These are phyloP conservation scores for Cinara cedri DNA, from an alignment of 2,888 invertebrate genomes.

Conservation along the genomic window DNA sequence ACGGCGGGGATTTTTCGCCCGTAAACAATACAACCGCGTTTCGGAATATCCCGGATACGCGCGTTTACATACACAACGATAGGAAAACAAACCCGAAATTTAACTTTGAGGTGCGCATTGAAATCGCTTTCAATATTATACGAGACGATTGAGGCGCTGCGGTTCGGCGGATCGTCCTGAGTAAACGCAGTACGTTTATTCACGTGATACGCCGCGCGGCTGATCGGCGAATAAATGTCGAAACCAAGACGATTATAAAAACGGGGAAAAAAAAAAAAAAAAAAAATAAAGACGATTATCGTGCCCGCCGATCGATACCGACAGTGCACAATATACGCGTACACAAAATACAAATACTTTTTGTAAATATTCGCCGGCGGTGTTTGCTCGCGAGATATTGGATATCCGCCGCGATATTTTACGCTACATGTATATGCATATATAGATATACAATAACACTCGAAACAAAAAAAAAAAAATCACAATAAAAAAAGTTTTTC, in stretches of 20 bases:
- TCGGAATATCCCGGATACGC: too few relatives aligned
- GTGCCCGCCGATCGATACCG: too few relatives aligned
- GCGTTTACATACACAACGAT: background rate
- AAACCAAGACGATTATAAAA: background rate
- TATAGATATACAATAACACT: background rate
- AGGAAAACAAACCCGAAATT: background rate
- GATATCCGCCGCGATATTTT: background rate
- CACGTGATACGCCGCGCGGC: background rate
- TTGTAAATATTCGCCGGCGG: conserved; percentile 27
- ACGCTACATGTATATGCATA: background rate
- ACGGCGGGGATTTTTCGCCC: too few relatives aligned
- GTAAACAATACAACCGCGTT: too few relatives aligned
- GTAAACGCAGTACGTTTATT: background rate
- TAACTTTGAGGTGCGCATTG: background rate
- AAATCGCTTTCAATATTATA: too few relatives aligned
- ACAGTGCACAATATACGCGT: background rate
- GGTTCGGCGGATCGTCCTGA: too few relatives aligned
- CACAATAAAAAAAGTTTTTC: conserved; percentile 3
- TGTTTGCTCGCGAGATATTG: conserved; percentile 22
- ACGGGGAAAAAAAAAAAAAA: too few relatives aligned
- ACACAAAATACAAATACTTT: background rate
- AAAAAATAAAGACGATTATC: background rate
- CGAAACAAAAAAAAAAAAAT: background rate
- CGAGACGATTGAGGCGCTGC: background rate
- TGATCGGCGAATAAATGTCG: background rate